A percentile compares a stretch with the other conserved stretches of the same genome.
These are phyloP conservation scores for Axinella damicornis DNA, from an alignment of 37 sponge, comb jelly and placozoan species.

Conservation along the genomic window DNA sequence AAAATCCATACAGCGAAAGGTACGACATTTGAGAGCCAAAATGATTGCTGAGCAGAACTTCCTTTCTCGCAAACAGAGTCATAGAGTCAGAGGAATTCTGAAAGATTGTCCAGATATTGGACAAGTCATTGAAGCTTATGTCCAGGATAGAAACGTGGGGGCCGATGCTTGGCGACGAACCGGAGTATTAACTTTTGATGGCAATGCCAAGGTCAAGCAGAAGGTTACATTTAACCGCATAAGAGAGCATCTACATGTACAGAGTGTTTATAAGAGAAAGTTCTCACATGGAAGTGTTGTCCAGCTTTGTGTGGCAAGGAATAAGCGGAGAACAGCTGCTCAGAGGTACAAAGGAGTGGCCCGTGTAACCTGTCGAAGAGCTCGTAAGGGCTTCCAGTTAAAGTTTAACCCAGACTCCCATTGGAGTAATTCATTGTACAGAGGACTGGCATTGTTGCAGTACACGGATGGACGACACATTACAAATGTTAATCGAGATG, in stretches of 20 bases:
- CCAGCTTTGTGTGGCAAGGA: conserved; percentile 47
- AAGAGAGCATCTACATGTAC: conserved; percentile 5
- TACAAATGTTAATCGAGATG: conserved; percentile 27
- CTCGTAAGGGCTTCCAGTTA: conserved; percentile 32
- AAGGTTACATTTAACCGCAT: conserved; percentile 31
- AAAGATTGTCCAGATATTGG: conserved; percentile 27
- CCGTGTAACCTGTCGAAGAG: conserved; percentile 30
- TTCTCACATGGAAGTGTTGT: conserved; percentile 45
- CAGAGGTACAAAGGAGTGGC: conserved; percentile 32
- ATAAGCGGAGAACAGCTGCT: conserved; percentile 13
- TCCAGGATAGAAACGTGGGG: conserved; percentile 23
- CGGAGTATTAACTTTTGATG: conserved; percentile 52
- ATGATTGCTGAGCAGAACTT: too few species aligned
- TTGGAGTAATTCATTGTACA: conserved; percentile 35
- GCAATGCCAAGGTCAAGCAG: conserved; percentile 9
- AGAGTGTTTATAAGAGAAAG: conserved; percentile 16
- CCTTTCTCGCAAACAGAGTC: conserved; percentile 12
- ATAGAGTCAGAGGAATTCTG: conserved; percentile 18
- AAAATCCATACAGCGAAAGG: too few species aligned
- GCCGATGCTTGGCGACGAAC: conserved; percentile 59
- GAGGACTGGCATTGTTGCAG: conserved; percentile 18
- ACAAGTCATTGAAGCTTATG: conserved; percentile 29
- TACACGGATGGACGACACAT: conserved; percentile 45
- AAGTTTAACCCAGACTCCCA: conserved; percentile 33
- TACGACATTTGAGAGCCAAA: too few species aligned